phyloP scores from a whole-genome alignment of 92 coral and sea anemone species.

The Pocillopora grandis region DNA sequence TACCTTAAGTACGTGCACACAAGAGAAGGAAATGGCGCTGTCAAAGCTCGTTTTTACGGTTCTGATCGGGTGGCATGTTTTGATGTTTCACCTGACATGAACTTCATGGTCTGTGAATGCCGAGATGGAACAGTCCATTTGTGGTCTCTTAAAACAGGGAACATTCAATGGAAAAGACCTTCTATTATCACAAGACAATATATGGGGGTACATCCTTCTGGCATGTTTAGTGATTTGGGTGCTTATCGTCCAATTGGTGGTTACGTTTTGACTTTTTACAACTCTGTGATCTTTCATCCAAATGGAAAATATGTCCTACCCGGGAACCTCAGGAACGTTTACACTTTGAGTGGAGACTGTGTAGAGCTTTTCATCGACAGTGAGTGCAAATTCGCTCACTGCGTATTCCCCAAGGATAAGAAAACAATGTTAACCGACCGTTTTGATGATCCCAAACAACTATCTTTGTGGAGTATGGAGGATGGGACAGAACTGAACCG shows the following conservation, averaged over 20 bases:
- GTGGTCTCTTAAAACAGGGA: constrained; percentile 24
- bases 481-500: neutral
- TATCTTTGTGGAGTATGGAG: constrained; percentile 12
- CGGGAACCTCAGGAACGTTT: constrained; percentile 5
- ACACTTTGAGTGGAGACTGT: neutral
- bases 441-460: neutral
- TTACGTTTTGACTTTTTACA: neutral
- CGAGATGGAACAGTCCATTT: constrained; percentile 21
- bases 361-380: neutral
- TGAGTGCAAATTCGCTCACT: neutral
- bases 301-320: neutral
- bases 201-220: neutral
- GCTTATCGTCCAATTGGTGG: neutral
- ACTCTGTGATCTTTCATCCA: constrained; percentile 16
- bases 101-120: constrained; percentile 25
- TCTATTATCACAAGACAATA: neutral
- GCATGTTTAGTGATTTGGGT: neutral
- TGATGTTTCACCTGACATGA: constrained; percentile 30
- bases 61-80: constrained; percentile 22
- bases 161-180: constrained; percentile 10
- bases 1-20: constrained; percentile 9
- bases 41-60: constrained; percentile 24
- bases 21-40: neutral
- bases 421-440: constrained; percentile 2
- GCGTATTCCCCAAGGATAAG: neutral